Evolutionary conservation across 2,113 vertebrate genomes (phyloP).

Genomic region (Ammodytes marinus): DNA sequence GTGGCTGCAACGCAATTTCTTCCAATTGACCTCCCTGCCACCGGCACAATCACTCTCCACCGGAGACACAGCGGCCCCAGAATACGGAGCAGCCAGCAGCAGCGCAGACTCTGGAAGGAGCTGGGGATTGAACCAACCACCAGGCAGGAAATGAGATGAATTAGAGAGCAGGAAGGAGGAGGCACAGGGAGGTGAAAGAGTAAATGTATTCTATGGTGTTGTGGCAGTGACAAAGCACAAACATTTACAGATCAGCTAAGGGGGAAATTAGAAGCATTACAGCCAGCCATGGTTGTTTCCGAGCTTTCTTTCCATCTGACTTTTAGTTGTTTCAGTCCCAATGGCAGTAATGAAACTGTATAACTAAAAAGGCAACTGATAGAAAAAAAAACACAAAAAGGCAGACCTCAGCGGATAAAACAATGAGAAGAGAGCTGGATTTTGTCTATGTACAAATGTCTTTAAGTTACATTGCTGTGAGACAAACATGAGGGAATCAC

Average conservation of each 20-base stretch:
- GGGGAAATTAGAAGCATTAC: constrained; percentile 80
- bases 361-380: constrained; percentile 18
- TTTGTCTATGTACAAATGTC: constrained; percentile 55
- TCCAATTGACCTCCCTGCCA: constrained; percentile 86
- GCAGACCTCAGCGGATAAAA: constrained; percentile 17
- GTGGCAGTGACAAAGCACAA: constrained; percentile 83
- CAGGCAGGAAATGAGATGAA: constrained; percentile 81
- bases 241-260: constrained; percentile 79
- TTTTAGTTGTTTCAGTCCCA: constrained; percentile 54
- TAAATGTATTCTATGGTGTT: constrained; percentile 74
- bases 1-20: constrained; percentile 85
- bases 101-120: constrained; percentile 46
- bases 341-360: constrained; percentile 52
- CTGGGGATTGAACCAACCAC: constrained; percentile 62
- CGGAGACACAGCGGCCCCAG: constrained; percentile 75
- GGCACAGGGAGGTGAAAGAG: constrained; percentile 72
- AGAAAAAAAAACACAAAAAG: constrained; percentile 29
- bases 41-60: constrained; percentile 82
- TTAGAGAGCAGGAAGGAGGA: constrained; percentile 73
- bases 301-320: constrained; percentile 49
- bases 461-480: constrained; percentile 60
- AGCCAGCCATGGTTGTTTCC: constrained; percentile 53
- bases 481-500: constrained; percentile 71
- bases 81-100: constrained; percentile 79
- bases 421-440: constrained; percentile 6